Evolutionary conservation across 30 jellyfish, hydroid and myxozoan species (phyloP), one percentile per base, ranked within the genome.

Genomic region (Nemopilema nomurai): DNA sequence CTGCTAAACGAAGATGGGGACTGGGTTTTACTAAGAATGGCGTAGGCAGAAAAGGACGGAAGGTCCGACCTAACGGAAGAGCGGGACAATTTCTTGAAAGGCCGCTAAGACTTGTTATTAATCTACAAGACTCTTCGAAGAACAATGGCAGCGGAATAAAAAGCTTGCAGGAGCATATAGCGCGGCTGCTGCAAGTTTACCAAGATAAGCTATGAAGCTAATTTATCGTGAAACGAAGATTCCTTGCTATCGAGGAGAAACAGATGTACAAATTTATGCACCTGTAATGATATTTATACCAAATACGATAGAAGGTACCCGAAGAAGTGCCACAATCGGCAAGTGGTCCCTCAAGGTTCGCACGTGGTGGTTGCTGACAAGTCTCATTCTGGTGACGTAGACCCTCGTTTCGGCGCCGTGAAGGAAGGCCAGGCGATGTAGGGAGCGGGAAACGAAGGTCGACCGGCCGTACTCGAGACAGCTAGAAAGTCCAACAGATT

Each of bases 1-100:
- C 90, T 1, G 95, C 90, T 8, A 77, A 71, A 18, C 32, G 52
- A 22, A 29, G 41, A 29, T 78, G 96, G 86, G 90, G 97, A 33
- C 95, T 93, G 30, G 98, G 95, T 8, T 93, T 93, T 63, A 86
- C 96, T 31, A 79, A 80, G 62, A 69, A 67, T 24, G 98, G 98
- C 23, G 24, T 18, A 17, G 98, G 97, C n/a, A 90, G 98, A 33
- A 83, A 79, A 23, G 96, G 90, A 33, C 32, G 87, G 77, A 74
- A 74, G 22, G 96, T 87, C n/a, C 70, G 78, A 28, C 88, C 89
- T 9, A 79, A 71, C 75, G 89, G 78, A 57, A 68, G 84, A 71
- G 88, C 96, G 18, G 88, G 89, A 26, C 96, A 87, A 86, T 87
- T 87, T 62, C 49, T 87, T 22, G 96, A 87, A 57, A 49, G 96